Percentiles rank a stretch among this genome's conserved stretches.
Evolutionary conservation across 1,140 invertebrate species (phyloP).

Genomic region (Gonatopus flavifemur): DNA sequence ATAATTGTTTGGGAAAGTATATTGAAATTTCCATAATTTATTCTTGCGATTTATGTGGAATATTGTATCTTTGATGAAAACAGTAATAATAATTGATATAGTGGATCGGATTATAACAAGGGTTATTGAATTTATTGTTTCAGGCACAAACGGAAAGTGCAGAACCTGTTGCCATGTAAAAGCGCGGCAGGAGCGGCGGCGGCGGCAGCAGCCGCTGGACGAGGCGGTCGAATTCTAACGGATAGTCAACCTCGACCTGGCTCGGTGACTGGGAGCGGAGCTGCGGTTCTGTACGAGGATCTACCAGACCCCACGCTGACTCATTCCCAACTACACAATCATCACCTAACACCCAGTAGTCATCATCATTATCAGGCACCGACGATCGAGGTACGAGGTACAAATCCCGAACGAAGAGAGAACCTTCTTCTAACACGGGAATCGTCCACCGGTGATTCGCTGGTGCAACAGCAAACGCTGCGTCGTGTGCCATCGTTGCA

Average conservation of each 20-base stretch:
- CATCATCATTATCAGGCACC: constrained; percentile 54
- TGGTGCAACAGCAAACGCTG: constrained; percentile 27
- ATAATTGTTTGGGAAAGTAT: too few relatives aligned
- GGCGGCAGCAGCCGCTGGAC: constrained; percentile 55
- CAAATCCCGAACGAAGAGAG: constrained; percentile 33
- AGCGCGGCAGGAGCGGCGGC: constrained; percentile 62
- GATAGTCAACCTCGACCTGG: constrained; percentile 41
- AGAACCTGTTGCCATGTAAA: constrained; percentile 71
- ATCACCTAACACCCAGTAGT: constrained; percentile 49
- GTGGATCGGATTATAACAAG: not conserved
- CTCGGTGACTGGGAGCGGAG: constrained; percentile 46
- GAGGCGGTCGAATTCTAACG: constrained; percentile 34
- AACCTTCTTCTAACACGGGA: constrained; percentile 22
- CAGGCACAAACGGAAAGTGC: constrained; percentile 74
- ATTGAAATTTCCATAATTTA: too few relatives aligned
- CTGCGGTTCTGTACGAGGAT: constrained; percentile 67
- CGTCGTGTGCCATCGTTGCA: constrained; percentile 30
- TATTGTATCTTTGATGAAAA: too few relatives aligned
- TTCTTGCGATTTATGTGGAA: too few relatives aligned
- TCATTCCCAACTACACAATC: constrained; percentile 50
- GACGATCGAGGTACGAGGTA: constrained; percentile 60
- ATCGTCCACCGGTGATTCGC: constrained; percentile 23
- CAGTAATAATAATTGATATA: too few relatives aligned
- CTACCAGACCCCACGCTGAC: constrained; percentile 55
- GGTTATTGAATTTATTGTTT: constrained; percentile 49